These are phyloP conservation scores for Penaeus vannamei DNA, from an alignment of 1,140 invertebrate species.

Conservation along the genomic window DNA sequence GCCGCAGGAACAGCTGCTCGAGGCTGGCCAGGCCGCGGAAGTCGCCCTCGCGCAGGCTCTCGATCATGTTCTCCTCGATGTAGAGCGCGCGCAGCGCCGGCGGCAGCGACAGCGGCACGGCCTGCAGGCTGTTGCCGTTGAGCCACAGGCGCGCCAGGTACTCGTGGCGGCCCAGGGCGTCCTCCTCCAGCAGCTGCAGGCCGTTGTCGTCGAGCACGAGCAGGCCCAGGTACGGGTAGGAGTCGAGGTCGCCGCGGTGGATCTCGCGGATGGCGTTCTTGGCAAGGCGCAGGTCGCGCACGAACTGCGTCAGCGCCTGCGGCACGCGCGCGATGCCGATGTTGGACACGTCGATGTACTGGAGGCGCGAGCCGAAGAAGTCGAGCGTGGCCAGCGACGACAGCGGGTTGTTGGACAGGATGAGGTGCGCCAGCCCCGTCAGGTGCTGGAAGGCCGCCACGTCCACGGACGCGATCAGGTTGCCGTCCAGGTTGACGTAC, in stretches of 20 bases:
- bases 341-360: constrained; percentile 86
- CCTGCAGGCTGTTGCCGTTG: constrained; percentile 80
- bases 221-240: constrained; percentile 86
- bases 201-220: constrained; percentile 87
- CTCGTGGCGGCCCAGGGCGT: constrained; percentile 86
- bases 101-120: constrained; percentile 80
- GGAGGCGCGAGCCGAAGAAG: constrained; percentile 79
- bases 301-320: constrained; percentile 85
- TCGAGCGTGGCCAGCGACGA: constrained; percentile 69
- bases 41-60: constrained; percentile 77
- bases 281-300: constrained; percentile 83
- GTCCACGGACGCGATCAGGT: constrained; percentile 80
- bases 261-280: constrained; percentile 84
- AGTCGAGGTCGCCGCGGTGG: constrained; percentile 88
- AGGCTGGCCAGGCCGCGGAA: constrained; percentile 81
- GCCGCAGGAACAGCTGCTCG: constrained; percentile 79
- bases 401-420: constrained; percentile 75
- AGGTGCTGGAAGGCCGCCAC: constrained; percentile 82
- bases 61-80: constrained; percentile 80
- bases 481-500: constrained; percentile 86
- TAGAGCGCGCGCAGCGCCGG: constrained; percentile 77
- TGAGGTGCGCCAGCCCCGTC: constrained; percentile 82
- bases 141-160: constrained; percentile 85
- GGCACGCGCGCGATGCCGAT: constrained; percentile 86
- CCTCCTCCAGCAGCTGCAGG: constrained; percentile 85